Evolutionary conservation across 2,113 vertebrate genomes (phyloP).

Genomic region (Labeo rohita): DNA sequence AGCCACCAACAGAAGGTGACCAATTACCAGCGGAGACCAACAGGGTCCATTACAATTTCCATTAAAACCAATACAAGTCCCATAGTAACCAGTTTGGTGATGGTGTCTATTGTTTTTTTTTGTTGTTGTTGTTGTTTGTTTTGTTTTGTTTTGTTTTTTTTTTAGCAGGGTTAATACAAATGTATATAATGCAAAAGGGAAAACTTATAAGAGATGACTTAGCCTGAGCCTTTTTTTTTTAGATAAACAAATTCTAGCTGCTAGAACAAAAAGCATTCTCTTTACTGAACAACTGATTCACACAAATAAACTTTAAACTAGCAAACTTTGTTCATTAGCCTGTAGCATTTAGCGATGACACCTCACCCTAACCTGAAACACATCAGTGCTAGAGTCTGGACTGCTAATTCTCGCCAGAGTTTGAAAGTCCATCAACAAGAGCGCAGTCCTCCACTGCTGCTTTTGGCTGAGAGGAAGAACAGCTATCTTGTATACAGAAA

Average conservation of each 20-base stretch:
- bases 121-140: too few species aligned
- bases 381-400: neutral
- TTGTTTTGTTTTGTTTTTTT: too few species aligned
- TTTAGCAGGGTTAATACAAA: too few species aligned
- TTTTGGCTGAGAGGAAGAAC: neutral
- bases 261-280: neutral
- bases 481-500: neutral
- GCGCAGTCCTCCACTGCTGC: neutral
- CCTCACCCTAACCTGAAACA: constrained; percentile 5
- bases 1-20: too few species aligned
- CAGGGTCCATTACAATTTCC: too few species aligned
- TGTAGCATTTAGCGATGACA: neutral
- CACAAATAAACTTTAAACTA: neutral
- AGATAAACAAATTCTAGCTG: neutral
- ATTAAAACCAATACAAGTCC: too few species aligned
- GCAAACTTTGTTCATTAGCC: neutral
- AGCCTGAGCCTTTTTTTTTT: neutral
- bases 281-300: neutral
- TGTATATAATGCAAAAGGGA: neutral
- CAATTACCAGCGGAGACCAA: too few species aligned
- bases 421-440: neutral
- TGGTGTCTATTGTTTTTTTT: too few species aligned
- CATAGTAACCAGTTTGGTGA: too few species aligned
- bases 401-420: too few species aligned
- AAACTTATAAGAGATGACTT: neutral